Evolutionary conservation across 2,888 invertebrate genomes (phyloP), one percentile per base, ranked within the genome.

Genomic region (Caenorhabditis becei): DNA sequence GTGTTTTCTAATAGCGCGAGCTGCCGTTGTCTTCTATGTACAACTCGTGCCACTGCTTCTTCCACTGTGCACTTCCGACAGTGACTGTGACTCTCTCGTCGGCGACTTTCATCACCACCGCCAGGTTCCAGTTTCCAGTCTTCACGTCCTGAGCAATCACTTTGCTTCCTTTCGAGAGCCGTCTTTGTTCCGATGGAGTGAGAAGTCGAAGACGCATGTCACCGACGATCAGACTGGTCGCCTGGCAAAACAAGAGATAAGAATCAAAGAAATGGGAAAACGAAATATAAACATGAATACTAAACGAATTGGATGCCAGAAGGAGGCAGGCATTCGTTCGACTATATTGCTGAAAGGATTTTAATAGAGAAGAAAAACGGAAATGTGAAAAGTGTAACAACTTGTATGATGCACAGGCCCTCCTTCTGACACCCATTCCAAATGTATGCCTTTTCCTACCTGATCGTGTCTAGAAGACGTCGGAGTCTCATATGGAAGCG

Each of bases 91-190:
- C 80, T 59, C 66, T 41, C 5, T 58, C 20, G 7, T 67, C 61
- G 1, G 23, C 53, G 14, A 78, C 58, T 28, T 58, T 72, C 24
- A 20, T 16, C 11, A 82, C 67, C 0, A 44, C 41, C 4, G 47
- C 74, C 41, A 77, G n/a, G n/a, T 44, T 63, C 82, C 78, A 82
- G 1, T 53, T 69, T 0, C 78, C 82, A 11, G 37, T 78, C 20
- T 78, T 82, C 32, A 63, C 26, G 35, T 82, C 82, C 56, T 78
- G 78, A 20, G 77, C 65, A 26, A 74, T 69, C 7, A 82, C 69
- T 51, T 72, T 77, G 44, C 49, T 37, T 32, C 69, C 65, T 16
- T 35, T 41, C 16, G 16, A 16, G 0, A 82, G 69, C 14, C 51
- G 41, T 18, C 69, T 54, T 56, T 82, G 56, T 54, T 82, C 77